Conservation (phyloP, 1,140 invertebrate genomes). For the Drosophila mayri region DNA sequence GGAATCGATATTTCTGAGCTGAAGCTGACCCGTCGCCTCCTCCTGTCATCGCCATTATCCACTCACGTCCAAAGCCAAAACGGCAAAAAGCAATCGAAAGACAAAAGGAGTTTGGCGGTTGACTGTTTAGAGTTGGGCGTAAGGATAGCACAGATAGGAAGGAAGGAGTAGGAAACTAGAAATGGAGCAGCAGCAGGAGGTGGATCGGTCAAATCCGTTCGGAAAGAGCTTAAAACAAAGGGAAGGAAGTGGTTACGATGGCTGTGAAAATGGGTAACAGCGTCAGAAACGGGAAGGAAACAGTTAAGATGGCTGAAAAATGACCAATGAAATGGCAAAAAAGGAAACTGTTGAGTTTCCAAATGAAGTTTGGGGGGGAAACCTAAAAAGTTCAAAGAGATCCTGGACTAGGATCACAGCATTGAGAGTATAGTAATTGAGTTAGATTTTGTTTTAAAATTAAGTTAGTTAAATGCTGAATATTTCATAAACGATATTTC, state of each 20-base stretch:
- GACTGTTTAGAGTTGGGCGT: conserved; percentile 1
- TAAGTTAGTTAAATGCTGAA: too few relatives aligned
- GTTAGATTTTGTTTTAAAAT: too few relatives aligned
- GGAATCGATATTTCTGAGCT: conserved; percentile 45
- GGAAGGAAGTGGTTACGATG: conserved; percentile 24
- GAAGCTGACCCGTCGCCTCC: conserved; percentile 29
- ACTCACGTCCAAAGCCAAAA: conserved; percentile 46
- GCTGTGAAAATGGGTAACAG: conserved; percentile 22
- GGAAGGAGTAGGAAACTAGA: conserved; percentile 4
- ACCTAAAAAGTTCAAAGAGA: conserved; percentile 3
- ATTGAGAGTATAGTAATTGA: not conserved
- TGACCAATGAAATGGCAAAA: conserved; percentile 20
- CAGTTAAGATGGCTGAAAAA: conserved; percentile 19
- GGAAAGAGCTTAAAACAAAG: conserved; percentile 33
- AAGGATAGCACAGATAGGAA: not conserved
- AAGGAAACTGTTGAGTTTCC: conserved; percentile 9
- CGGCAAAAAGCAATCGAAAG: conserved; percentile 37
- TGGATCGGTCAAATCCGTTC: conserved; percentile 26
- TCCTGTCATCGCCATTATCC: conserved; percentile 45
- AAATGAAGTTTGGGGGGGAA: not conserved
- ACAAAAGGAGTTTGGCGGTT: conserved; percentile 22
- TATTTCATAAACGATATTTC: not conserved
- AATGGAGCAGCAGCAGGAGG: conserved; percentile 6
- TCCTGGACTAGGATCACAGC: not conserved
- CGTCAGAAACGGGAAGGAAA: conserved; percentile 21